These are phyloP conservation scores for Oryzaephilus surinamensis DNA, from an alignment of 1,140 invertebrate species.

Conservation along the genomic window DNA sequence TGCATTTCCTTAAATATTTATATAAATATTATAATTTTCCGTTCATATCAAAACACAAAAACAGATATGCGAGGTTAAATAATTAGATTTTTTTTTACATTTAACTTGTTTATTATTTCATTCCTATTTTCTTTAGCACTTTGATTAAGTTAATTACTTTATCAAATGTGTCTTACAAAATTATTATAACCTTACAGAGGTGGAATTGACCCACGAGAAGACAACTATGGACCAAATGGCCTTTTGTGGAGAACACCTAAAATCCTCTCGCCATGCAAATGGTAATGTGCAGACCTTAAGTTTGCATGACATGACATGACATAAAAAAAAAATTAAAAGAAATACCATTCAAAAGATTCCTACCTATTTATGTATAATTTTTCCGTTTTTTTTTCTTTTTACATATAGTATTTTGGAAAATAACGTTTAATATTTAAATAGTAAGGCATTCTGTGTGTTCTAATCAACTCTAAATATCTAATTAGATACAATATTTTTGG, in stretches of 20 bases:
- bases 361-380: background rate
- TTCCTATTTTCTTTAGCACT: too few relatives aligned
- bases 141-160: too few relatives aligned
- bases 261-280: slow-evolving; percentile 17
- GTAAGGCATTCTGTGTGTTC: slow-evolving; percentile 8
- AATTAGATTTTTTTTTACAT: too few relatives aligned
- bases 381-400: background rate
- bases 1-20: too few relatives aligned
- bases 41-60: too few relatives aligned
- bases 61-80: too few relatives aligned
- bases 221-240: slow-evolving; percentile 10
- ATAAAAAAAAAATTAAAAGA: background rate
- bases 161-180: slow-evolving; percentile 10
- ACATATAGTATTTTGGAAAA: background rate
- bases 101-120: too few relatives aligned
- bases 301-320: slow-evolving; percentile 13
- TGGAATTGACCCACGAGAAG: slow-evolving; percentile 17
- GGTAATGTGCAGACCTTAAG: slow-evolving; percentile 20
- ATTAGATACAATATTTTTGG: too few relatives aligned
- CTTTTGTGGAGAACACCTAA: slow-evolving; percentile 9
- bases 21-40: too few relatives aligned
- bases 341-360: background rate
- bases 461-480: too few relatives aligned
- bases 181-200: slow-evolving; percentile 17
- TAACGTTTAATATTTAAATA: background rate